These are phyloP conservation scores for Catharus fuscescens DNA, from an alignment of 2,113 vertebrate genomes.

Conservation along the genomic window DNA sequence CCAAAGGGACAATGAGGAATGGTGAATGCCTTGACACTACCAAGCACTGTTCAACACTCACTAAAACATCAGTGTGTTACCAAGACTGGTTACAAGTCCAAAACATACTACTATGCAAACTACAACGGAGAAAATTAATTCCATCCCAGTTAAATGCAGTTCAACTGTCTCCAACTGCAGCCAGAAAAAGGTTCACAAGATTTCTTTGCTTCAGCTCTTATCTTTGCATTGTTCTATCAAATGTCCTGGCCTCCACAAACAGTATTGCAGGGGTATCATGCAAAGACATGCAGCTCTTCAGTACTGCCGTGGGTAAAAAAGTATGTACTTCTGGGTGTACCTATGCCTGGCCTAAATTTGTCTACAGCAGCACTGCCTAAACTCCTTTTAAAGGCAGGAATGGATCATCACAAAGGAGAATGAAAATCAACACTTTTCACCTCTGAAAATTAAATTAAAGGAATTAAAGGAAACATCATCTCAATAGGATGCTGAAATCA, in stretches of 20 bases:
- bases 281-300: background rate
- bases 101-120: background rate
- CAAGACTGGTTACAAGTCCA: background rate
- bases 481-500: background rate
- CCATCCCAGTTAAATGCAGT: fast-evolving
- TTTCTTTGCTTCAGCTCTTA: background rate
- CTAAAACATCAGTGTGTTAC: background rate
- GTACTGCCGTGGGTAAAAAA: background rate
- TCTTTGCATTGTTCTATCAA: background rate
- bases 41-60: background rate
- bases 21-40: background rate
- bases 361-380: background rate
- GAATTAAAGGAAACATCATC: background rate
- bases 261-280: background rate
- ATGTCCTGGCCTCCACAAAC: background rate
- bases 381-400: background rate
- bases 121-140: background rate
- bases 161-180: background rate
- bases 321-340: background rate
- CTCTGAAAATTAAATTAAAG: background rate
- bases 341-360: background rate
- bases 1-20: background rate
- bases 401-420: background rate
- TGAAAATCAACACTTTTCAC: background rate
- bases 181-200: background rate